phyloP scores from a whole-genome alignment of 1,140 invertebrate genomes.

The Parapsyche elsis region DNA sequence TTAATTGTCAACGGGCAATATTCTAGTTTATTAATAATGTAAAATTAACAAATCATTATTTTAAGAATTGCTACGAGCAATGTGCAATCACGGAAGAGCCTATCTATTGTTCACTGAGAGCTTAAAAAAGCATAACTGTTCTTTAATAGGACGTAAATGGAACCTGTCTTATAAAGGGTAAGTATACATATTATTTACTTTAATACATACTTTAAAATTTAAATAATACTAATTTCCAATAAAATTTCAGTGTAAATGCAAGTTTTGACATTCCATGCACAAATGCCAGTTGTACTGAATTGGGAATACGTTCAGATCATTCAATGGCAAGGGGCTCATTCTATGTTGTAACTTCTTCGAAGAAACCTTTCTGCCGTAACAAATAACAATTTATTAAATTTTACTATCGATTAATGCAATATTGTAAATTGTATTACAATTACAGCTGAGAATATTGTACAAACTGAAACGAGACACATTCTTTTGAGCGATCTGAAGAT shows the following conservation, averaged over 20 bases:
- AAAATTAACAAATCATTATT: conserved; percentile 42
- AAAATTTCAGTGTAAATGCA: conserved; percentile 44
- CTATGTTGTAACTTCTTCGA: conserved; percentile 57
- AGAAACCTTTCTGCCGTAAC: conserved; percentile 60
- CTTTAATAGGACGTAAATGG: conserved; percentile 67
- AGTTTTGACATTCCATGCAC: conserved; percentile 29
- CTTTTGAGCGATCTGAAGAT: not conserved
- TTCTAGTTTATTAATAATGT: not conserved
- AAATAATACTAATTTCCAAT: not conserved
- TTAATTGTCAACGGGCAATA: not conserved
- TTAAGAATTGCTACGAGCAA: conserved; percentile 65
- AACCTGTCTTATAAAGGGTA: conserved; percentile 65
- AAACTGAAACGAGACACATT: conserved; percentile 1
- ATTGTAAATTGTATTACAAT: not conserved
- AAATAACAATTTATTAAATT: not conserved
- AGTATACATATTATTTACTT: conserved; percentile 4
- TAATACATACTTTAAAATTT: conserved; percentile 10
- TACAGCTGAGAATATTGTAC: not conserved
- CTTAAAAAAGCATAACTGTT: conserved; percentile 65
- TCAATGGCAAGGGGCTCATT: conserved; percentile 59
- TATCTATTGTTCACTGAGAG: conserved; percentile 71
- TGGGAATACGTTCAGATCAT: conserved; percentile 58
- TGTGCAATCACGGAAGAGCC: conserved; percentile 71
- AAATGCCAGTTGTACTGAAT: conserved; percentile 46
- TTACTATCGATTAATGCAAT: not conserved